phyloP scores from a whole-genome alignment of 2,888 invertebrate species.

The Oithona nana region DNA sequence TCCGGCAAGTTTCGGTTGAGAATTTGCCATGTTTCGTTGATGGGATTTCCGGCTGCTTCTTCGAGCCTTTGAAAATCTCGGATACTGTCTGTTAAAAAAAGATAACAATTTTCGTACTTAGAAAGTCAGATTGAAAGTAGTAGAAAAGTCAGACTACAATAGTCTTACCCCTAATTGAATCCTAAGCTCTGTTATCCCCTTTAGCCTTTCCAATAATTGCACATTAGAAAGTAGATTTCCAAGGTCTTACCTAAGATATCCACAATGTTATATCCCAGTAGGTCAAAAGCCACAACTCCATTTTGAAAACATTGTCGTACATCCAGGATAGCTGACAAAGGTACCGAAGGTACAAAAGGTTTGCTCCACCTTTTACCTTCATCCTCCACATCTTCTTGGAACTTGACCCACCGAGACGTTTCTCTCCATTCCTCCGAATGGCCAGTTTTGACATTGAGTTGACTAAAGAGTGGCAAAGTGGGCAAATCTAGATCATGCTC shows the following conservation, averaged over 20 bases:
- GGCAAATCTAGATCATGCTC: background rate
- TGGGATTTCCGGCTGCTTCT: background rate
- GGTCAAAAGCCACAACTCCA: constrained; percentile 4
- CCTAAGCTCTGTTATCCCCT: too few relatives aligned
- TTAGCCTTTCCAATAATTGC: too few relatives aligned
- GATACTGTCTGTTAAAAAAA: background rate
- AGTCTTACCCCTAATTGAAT: too few relatives aligned
- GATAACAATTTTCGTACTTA: too few relatives aligned
- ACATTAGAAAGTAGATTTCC: too few relatives aligned
- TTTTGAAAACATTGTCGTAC: background rate
- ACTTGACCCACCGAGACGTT: constrained; percentile 25
- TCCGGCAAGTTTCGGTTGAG: background rate
- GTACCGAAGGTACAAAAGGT: constrained; percentile 36
- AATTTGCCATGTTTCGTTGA: background rate
- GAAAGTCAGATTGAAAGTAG: too few relatives aligned
- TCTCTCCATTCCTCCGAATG: background rate
- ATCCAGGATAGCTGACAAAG: constrained; percentile 8
- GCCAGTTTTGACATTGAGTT: background rate
- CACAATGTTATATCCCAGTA: background rate
- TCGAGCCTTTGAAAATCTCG: background rate
- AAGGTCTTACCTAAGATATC: constrained; percentile 8
- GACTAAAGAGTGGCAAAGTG: background rate
- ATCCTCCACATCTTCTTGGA: constrained; percentile 35
- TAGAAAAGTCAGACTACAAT: too few relatives aligned
- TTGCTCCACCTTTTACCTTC: constrained; percentile 41